Percentiles rank a stretch among this genome's conserved stretches.
phyloP scores from a whole-genome alignment of 2,888 invertebrate genomes.

The Noctua janthina region DNA sequence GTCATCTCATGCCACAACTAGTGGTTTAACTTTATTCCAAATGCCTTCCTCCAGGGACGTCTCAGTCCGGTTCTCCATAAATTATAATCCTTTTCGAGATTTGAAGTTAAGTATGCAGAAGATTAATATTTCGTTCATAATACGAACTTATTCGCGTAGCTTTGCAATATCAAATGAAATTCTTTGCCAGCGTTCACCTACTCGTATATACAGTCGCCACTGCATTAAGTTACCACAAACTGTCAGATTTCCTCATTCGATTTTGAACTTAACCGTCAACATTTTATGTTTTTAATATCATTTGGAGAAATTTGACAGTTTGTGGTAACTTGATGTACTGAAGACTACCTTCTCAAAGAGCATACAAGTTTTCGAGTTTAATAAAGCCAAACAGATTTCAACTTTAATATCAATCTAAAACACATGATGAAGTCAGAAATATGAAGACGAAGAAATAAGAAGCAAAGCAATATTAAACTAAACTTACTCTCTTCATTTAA shows the following conservation, averaged over 20 bases:
- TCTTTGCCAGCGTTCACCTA: neutral
- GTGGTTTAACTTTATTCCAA: conserved; percentile 8
- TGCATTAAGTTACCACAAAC: too few relatives aligned
- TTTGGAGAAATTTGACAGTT: too few relatives aligned
- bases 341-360: conserved; percentile 8
- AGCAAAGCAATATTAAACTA: conserved; percentile 37
- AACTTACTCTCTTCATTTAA: conserved; percentile 33
- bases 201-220: neutral
- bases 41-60: neutral
- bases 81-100: conserved; percentile 29
- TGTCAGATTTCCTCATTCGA: too few relatives aligned
- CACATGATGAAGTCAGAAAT: conserved; percentile 24
- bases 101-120: conserved; percentile 13
- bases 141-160: conserved; percentile 18
- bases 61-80: neutral
- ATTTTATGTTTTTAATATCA: too few relatives aligned
- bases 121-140: conserved; percentile 42
- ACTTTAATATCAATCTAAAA: conserved; percentile 44
- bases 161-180: conserved; percentile 43
- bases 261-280: too few relatives aligned
- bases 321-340: too few relatives aligned
- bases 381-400: conserved; percentile 32
- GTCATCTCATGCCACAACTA: conserved; percentile 8
- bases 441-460: conserved; percentile 2
- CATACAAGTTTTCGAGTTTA: conserved; percentile 17